A percentile compares a stretch with the other conserved stretches of the same genome.
Evolutionary conservation across 2,888 invertebrate species (phyloP).

Genomic region (Yponomeuta malinellus): DNA sequence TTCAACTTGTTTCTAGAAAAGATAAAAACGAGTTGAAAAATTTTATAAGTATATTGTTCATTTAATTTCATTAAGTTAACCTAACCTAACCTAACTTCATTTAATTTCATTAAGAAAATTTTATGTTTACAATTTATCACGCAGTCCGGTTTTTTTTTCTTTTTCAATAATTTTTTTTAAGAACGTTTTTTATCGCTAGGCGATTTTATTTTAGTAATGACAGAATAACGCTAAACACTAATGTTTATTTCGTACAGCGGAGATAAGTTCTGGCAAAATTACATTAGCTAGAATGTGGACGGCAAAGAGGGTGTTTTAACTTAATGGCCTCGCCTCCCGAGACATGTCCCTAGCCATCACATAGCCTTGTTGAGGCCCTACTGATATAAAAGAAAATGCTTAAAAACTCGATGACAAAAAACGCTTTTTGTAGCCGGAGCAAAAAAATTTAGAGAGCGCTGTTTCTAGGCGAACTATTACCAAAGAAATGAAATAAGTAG

Average conservation of each 20-base stretch:
- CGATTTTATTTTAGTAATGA: not conserved
- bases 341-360: constrained; percentile 40
- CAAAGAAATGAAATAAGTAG: no score
- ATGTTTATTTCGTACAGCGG: constrained; percentile 12
- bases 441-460: not conserved
- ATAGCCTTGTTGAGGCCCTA: constrained; percentile 26
- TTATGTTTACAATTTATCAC: no score
- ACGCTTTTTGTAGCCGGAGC: not conserved
- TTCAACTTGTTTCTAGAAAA: no score
- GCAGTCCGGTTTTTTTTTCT: no score
- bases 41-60: no score
- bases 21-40: no score
- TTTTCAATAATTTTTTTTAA: not conserved
- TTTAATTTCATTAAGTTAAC: no score
- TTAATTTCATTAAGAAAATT: no score
- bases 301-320: constrained; percentile 21
- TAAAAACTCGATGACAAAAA: not conserved
- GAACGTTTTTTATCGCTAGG: not conserved
- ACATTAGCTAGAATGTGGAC: constrained; percentile 47
- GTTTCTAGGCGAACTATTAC: no score
- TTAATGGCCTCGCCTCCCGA: constrained; percentile 26
- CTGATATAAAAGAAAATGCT: not conserved
- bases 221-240: not conserved
- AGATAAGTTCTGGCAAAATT: constrained; percentile 47
- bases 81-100: no score